These are phyloP conservation scores for Lamellibrachia luymesi DNA, from an alignment of 1,140 invertebrate species.

Conservation along the genomic window DNA sequence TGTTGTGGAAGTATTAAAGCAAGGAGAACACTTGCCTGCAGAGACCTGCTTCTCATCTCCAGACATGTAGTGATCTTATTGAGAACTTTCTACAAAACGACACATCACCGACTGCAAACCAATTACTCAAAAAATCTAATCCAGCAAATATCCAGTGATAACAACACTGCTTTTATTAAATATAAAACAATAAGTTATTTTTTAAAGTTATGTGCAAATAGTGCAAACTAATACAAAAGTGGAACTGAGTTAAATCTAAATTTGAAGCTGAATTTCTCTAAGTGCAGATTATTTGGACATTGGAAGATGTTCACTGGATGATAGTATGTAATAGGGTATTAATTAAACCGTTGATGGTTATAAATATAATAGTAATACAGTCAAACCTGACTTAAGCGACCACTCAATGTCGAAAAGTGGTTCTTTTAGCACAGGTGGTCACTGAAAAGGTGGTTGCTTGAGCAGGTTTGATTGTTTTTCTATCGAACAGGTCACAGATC, in stretches of 20 bases:
- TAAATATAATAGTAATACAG: too few relatives aligned
- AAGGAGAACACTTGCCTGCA: constrained; percentile 29
- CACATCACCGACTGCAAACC: not conserved
- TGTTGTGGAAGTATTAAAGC: not conserved
- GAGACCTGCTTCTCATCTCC: constrained; percentile 40
- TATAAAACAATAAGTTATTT: too few relatives aligned
- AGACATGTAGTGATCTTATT: constrained; percentile 31
- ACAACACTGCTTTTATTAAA: too few relatives aligned
- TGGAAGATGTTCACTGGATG: not conserved
- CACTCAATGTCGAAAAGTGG: too few relatives aligned
- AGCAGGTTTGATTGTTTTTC: too few relatives aligned
- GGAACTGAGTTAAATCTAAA: not conserved
- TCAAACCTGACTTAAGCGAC: too few relatives aligned
- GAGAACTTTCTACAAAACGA: constrained; percentile 41
- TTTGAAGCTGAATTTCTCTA: not conserved
- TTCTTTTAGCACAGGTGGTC: too few relatives aligned
- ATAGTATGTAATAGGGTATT: not conserved
- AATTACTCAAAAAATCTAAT: too few relatives aligned
- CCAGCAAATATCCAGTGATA: too few relatives aligned
- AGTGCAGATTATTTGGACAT: not conserved
- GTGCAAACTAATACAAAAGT: not conserved
- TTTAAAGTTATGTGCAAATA: not conserved
- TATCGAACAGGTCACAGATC: too few relatives aligned
- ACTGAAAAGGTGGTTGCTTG: too few relatives aligned
- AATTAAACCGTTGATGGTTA: too few relatives aligned